These are phyloP conservation scores for Thymelicus acteon DNA, from an alignment of 2,888 invertebrate species.

Conservation along the genomic window DNA sequence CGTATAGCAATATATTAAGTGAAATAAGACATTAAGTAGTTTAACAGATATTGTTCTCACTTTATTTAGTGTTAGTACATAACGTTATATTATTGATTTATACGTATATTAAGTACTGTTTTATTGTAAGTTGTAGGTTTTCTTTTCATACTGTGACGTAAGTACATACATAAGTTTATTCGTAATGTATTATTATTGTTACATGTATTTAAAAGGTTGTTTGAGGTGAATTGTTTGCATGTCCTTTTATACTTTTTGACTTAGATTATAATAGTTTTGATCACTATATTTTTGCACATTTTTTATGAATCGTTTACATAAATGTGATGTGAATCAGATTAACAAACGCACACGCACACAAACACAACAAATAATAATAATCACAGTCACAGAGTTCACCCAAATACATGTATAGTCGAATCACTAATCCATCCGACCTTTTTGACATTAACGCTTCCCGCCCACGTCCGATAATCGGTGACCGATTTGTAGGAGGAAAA, in stretches of 20 bases:
- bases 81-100: not conserved
- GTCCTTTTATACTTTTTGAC: constrained; percentile 13
- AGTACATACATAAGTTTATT: not conserved
- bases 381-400: no score
- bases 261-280: not conserved
- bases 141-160: constrained; percentile 13
- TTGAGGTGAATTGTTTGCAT: constrained; percentile 6
- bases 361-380: no score
- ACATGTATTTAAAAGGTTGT: constrained; percentile 11
- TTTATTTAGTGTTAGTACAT: constrained; percentile 6
- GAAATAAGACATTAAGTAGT: constrained; percentile 7
- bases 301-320: not conserved
- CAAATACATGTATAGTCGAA: not conserved
- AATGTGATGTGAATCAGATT: not conserved
- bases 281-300: no score
- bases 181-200: constrained; percentile 9
- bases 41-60: constrained; percentile 8
- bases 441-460: no score
- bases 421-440: no score
- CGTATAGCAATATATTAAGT: constrained; percentile 10
- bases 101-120: not conserved
- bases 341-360: no score
- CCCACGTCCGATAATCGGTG: no score
- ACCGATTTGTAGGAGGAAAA: no score
- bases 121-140: constrained; percentile 1